Evolutionary conservation across 2,888 invertebrate species (phyloP), one percentile per base, ranked within the genome.

Genomic region (Odontomyia ornata): DNA sequence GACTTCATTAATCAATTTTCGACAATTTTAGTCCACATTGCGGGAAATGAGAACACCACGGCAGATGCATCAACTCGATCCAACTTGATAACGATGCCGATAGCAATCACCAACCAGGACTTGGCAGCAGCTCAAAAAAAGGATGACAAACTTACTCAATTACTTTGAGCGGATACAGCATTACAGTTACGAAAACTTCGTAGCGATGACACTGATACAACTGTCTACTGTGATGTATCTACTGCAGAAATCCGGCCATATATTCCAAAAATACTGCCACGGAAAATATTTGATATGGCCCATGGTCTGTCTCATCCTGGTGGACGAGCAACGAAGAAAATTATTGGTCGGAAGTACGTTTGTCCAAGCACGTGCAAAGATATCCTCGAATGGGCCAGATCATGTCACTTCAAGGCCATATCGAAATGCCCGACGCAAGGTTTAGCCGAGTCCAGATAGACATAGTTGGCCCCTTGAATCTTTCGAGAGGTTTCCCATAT

Each of bases 241-340:
- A 71, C 46, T 9, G 62, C 28, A 13, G 27, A n/a, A n/a, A n/a
- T 77, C 1, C 67, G 79, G 18, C 79, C 80, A 11, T 81, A 77
- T 43, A 75, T 81, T 28, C 76, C 79, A n/a, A 79, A 78, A 30
- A 56, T 23, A 13, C 65, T 79, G 1, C 75, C 79, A 11, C 36
- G 76, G 75, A 73, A 56, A 21, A 67, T 78, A 60, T 77, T 81
- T 28, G 62, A 78, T 47, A 21, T 76, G 13, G 75, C 75, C 5
- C 80, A 81, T n/a, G 60, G 78, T 36, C 69, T 80, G 36, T 57
- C 79, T 11, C 76, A 78, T 60, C 75, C 75, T 18, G 28, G 60
- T 15, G 46, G 47, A 52, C 28, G 43, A 9, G 64, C 56, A 27
- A 72, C 30, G 76, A 76, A 47, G 27, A 62, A 52, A 64, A 77